A percentile compares a stretch with the other conserved stretches of the same genome.
Evolutionary conservation across 1,140 invertebrate genomes (phyloP).

Genomic region (Tetramorium alpestre): DNA sequence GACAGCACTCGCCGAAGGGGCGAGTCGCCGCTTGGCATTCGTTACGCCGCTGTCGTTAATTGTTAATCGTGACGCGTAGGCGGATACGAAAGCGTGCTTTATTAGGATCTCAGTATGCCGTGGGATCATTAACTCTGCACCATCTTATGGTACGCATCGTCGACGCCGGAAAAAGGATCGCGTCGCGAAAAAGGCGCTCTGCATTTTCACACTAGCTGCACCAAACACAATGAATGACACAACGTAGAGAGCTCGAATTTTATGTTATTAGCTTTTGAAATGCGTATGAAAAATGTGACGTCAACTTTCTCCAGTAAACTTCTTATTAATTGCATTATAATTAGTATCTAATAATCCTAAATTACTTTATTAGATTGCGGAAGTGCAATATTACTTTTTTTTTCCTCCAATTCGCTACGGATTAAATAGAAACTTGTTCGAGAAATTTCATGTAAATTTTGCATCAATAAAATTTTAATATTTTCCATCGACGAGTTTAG

Average conservation of each 20-base stretch:
- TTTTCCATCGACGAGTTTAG: background rate
- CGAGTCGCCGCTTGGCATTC: conserved; percentile 55
- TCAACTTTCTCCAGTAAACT: conserved; percentile 28
- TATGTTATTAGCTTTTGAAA: background rate
- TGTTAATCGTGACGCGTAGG: conserved; percentile 78
- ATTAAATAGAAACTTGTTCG: background rate
- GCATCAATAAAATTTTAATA: background rate
- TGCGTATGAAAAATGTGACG: background rate
- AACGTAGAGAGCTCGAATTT: background rate
- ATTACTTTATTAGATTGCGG: background rate
- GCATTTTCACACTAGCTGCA: background rate
- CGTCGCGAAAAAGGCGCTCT: background rate
- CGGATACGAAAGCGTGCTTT: conserved; percentile 77
- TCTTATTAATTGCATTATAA: background rate
- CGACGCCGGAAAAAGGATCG: conserved; percentile 33
- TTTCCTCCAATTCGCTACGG: background rate
- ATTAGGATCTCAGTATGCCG: conserved; percentile 65
- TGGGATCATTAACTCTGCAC: conserved; percentile 43
- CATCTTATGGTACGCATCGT: conserved; percentile 41
- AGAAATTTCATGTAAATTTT: background rate
- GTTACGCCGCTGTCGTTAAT: conserved; percentile 63
- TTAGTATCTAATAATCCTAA: background rate
- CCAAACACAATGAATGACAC: background rate
- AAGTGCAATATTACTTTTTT: background rate
- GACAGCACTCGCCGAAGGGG: conserved; percentile 15